Percentiles rank a stretch among this genome's conserved stretches.
These are phyloP conservation scores for Rhea pennata DNA, from an alignment of 2,113 vertebrate species.

Conservation along the genomic window DNA sequence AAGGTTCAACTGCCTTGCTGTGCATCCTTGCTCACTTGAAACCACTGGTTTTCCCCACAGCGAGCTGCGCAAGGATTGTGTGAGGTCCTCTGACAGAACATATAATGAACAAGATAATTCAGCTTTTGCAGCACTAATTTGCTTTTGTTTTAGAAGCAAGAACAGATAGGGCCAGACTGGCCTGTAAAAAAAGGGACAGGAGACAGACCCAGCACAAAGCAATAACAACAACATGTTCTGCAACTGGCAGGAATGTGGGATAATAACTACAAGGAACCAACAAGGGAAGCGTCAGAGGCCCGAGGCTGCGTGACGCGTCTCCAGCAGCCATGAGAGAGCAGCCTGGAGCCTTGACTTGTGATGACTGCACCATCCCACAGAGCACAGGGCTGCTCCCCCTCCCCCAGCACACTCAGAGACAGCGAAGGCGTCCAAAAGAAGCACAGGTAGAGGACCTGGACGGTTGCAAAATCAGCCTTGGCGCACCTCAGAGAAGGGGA, in stretches of 20 bases:
- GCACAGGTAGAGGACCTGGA: background rate
- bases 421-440: background rate
- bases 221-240: constrained; percentile 62
- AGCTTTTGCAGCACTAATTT: constrained; percentile 17
- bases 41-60: background rate
- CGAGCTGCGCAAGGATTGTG: background rate
- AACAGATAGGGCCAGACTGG: constrained; percentile 27
- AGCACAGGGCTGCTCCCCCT: background rate
- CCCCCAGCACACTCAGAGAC: background rate
- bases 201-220: constrained; percentile 48
- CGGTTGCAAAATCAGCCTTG: constrained; percentile 11
- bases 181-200: constrained; percentile 14
- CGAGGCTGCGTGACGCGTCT: constrained; percentile 8
- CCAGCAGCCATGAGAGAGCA: constrained; percentile 54
- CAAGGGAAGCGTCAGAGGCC: constrained; percentile 52
- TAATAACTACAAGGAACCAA: constrained; percentile 54
- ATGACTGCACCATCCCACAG: background rate
- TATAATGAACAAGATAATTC: constrained; percentile 24
- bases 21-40: background rate
- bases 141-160: constrained; percentile 44
- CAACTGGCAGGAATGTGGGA: constrained; percentile 62
- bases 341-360: background rate
- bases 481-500: background rate
- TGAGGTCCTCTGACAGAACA: constrained; percentile 8
- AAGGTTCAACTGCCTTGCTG: background rate